Evolutionary conservation across 2,113 vertebrate species (phyloP), one percentile per base, ranked within the genome.

Genomic region (Upupa epops): DNA sequence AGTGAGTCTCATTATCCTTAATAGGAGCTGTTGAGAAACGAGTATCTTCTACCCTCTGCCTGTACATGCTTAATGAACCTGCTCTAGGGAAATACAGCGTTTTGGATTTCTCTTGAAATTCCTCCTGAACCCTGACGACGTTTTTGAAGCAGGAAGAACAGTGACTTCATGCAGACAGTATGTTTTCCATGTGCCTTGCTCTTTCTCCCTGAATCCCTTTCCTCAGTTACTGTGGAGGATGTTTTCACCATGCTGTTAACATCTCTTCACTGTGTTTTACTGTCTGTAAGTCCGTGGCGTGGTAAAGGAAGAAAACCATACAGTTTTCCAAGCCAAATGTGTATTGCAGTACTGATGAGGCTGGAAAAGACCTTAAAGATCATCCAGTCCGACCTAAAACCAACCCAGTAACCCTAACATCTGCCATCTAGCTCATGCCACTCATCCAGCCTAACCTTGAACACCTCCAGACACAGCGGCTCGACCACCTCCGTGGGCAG

Each of bases 31-130:
- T 83, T 90, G 91, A 84, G 82, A 83, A 93, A 45, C 0, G 4
- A 70, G 10, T 68, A 29, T 78, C 76, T 88, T 82, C 69, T 11
- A 88, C 90, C 92, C 51, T 86, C 73, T 94, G 76, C 76, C 90
- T 68, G 55, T 84, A 86, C 83, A 82, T 7, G 90, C 58, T 91
- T 88, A 88, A 92, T 78, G 86, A 94, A 65, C 48, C 2, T 3
- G 9, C 86, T 94, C 73, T 72, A 74, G 92, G 73, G 92, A 92
- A 94, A 72, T 88, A 26, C 83, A 69, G 81, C 86, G 65, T 88
- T 92, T 82, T 65, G 46, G 66, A 88, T 93, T 88, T 69, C 86
- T 86, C 25, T 61, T 90, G 83, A 88, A 95, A 95, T 95, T 95
- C 90, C 40, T 90, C 28, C 8, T 88, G 88, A 94, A 90, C 65